These are phyloP conservation scores for Scolanthus callimorphus DNA, from an alignment of 92 coral and sea anemone genomes.

Conservation along the genomic window DNA sequence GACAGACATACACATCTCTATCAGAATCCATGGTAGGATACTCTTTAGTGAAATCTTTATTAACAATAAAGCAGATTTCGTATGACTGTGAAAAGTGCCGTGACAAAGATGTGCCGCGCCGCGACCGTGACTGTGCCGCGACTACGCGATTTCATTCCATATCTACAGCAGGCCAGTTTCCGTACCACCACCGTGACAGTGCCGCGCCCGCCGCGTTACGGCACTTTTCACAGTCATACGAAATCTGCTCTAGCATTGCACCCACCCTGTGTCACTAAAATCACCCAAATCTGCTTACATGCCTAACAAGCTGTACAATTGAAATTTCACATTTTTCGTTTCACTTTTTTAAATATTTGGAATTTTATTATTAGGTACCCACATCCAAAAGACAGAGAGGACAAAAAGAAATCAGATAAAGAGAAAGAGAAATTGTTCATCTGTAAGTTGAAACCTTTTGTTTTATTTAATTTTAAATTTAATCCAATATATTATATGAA, in stretches of 20 bases:
- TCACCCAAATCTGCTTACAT: no score
- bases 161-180: no score
- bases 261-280: no score
- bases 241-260: no score
- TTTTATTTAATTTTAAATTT: no score
- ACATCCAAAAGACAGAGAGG: constrained; percentile 42
- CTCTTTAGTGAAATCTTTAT: neutral
- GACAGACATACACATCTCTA: constrained; percentile 96
- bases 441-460: neutral
- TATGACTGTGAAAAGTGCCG: no score
- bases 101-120: no score
- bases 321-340: no score
- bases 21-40: constrained; percentile 92
- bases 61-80: neutral
- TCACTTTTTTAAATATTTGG: constrained; percentile 5
- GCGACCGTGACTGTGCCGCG: no score
- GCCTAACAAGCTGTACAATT: no score
- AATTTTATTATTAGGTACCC: constrained; percentile 48
- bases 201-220: neutral
- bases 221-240: no score
- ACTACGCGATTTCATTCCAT: no score
- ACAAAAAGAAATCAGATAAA: neutral
- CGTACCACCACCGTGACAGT: neutral
- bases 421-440: neutral
- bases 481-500: neutral